Percentiles rank a stretch among this genome's conserved stretches.
Evolutionary conservation across 1,140 invertebrate species (phyloP).

Genomic region (Bombus balteatus): DNA sequence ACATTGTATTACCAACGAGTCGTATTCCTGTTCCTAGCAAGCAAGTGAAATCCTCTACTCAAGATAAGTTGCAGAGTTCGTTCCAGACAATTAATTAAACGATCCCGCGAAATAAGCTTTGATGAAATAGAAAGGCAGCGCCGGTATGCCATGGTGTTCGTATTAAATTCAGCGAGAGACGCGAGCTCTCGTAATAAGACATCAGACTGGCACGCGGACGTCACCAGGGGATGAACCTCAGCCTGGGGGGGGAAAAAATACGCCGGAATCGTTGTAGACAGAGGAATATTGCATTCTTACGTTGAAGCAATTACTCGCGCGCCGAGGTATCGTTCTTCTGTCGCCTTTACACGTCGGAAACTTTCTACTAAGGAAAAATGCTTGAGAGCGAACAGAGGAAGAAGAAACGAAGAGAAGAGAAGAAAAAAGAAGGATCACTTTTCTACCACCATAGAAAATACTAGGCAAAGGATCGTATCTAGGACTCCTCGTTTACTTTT

Average conservation of each 20-base stretch:
- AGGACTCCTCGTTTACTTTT: constrained; percentile 48
- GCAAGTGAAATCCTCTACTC: neutral
- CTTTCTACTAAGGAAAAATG: constrained; percentile 1
- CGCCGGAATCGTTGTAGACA: constrained; percentile 56
- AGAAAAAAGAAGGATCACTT: constrained; percentile 32
- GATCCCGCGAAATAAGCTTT: constrained; percentile 3
- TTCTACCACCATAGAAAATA: constrained; percentile 38
- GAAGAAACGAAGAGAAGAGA: too few species aligned
- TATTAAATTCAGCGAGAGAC: constrained; percentile 48
- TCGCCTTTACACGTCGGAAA: constrained; percentile 40
- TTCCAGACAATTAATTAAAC: constrained; percentile 33
- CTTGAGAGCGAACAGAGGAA: neutral
- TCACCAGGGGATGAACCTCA: constrained; percentile 13
- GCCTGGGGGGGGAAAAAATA: constrained; percentile 19
- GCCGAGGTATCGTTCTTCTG: constrained; percentile 51
- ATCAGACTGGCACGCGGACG: constrained; percentile 50
- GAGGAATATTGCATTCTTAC: constrained; percentile 72
- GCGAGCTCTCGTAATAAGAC: constrained; percentile 47
- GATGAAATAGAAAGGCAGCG: constrained; percentile 10
- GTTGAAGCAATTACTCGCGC: constrained; percentile 72
- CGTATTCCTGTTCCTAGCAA: too few species aligned
- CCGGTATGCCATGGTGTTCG: constrained; percentile 21
- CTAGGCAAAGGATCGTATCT: constrained; percentile 52
- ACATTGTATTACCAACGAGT: too few species aligned
- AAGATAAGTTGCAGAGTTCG: neutral